Conservation (phyloP, 2,797 vertebrate genomes). For the Phoxinus dragarum region DNA sequence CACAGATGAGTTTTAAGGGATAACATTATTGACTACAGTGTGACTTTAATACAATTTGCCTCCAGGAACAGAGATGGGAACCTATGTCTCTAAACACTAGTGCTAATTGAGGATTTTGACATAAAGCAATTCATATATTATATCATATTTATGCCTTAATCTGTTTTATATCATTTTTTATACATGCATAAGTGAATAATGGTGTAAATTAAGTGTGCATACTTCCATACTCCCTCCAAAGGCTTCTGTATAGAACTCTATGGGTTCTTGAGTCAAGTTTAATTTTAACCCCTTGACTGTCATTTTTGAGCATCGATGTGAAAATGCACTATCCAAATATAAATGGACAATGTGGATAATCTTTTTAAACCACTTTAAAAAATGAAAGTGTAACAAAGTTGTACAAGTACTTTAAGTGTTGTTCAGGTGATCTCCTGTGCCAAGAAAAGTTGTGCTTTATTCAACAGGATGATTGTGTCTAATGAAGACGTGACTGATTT, state of each 20-base stretch:
- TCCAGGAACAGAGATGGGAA: not conserved
- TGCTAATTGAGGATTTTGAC: too few relatives aligned
- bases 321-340: not conserved
- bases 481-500: too few relatives aligned
- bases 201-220: not conserved
- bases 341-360: not conserved
- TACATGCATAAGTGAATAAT: not conserved
- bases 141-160: not conserved
- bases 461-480: too few relatives aligned
- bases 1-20: too few relatives aligned
- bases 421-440: too few relatives aligned
- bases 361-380: too few relatives aligned
- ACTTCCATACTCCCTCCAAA: not conserved
- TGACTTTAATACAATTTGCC: not conserved
- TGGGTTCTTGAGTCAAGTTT: not conserved
- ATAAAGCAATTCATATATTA: too few relatives aligned
- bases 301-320: not conserved
- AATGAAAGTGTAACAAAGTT: too few relatives aligned
- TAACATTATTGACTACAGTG: too few relatives aligned
- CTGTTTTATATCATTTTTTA: not conserved
- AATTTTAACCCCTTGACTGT: not conserved
- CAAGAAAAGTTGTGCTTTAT: too few relatives aligned
- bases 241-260: not conserved
- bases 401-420: too few relatives aligned
- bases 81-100: not conserved